Evolutionary conservation across 2,797 vertebrate species (phyloP).

Genomic region (Otolemur crassicaudatus): DNA sequence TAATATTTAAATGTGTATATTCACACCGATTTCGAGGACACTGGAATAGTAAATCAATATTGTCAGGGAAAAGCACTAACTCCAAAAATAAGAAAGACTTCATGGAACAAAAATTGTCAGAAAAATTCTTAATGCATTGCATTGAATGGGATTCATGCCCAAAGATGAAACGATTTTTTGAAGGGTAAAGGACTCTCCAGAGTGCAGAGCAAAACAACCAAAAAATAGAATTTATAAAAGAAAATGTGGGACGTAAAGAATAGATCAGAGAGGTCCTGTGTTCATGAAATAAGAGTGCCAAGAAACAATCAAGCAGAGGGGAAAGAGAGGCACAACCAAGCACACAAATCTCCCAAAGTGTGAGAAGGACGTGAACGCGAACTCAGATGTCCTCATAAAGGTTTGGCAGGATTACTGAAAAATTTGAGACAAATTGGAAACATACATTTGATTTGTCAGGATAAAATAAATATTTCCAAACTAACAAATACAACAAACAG

Average conservation of each 20-base stretch:
- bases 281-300: neutral
- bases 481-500: neutral
- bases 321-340: neutral
- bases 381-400: neutral
- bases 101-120: neutral
- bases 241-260: neutral
- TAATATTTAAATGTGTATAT: neutral
- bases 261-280: neutral
- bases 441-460: neutral
- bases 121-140: neutral
- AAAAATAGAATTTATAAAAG: neutral
- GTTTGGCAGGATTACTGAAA: neutral
- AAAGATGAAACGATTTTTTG: neutral
- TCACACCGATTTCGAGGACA: neutral
- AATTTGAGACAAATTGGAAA: neutral
- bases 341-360: neutral
- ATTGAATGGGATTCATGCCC: neutral
- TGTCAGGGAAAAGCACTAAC: neutral
- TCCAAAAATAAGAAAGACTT: slow-evolving; percentile 12
- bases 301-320: neutral
- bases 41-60: neutral
- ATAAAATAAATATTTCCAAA: slow-evolving; percentile 27
- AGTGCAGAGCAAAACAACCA: neutral
- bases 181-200: neutral
- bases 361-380: neutral